A percentile compares a stretch with the other conserved stretches of the same genome.
phyloP scores from a whole-genome alignment of 2,888 invertebrate genomes.

The Vanessa cardui region DNA sequence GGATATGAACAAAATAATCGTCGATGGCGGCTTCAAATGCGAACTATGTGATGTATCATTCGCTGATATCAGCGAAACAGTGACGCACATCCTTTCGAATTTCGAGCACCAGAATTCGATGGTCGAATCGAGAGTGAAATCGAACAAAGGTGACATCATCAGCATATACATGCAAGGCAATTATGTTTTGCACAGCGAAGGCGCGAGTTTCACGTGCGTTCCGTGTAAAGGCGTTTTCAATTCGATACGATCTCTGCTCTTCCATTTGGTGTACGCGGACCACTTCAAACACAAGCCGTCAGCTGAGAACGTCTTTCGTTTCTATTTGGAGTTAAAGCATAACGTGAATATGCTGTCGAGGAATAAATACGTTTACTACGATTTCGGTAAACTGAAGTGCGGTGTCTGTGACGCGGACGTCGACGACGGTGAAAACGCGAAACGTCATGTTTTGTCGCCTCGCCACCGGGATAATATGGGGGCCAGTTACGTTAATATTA shows the following conservation, averaged over 20 bases:
- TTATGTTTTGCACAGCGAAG: conserved; percentile 68
- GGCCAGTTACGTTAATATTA: conserved; percentile 69
- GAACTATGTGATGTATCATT: conserved; percentile 59
- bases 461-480: conserved; percentile 76
- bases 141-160: conserved; percentile 69
- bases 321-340: conserved; percentile 74
- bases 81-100: conserved; percentile 61
- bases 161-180: conserved; percentile 74
- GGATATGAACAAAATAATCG: conserved; percentile 53
- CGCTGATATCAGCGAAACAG: conserved; percentile 52
- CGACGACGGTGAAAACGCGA: conserved; percentile 70
- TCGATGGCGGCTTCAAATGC: conserved; percentile 54
- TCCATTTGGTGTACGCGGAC: conserved; percentile 69
- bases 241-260: conserved; percentile 66
- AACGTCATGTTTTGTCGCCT: conserved; percentile 69
- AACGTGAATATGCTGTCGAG: conserved; percentile 71
- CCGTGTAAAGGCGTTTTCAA: conserved; percentile 65
- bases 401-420: conserved; percentile 71
- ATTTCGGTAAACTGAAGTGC: conserved; percentile 69
- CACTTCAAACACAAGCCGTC: conserved; percentile 64
- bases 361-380: conserved; percentile 72
- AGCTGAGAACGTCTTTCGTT: conserved; percentile 70
- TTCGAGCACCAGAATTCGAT: conserved; percentile 63
- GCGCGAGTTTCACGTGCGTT: conserved; percentile 61
- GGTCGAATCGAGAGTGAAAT: conserved; percentile 53